Conservation (phyloP, 2,888 invertebrate species). For the Alviniconcha strummeri region DNA sequence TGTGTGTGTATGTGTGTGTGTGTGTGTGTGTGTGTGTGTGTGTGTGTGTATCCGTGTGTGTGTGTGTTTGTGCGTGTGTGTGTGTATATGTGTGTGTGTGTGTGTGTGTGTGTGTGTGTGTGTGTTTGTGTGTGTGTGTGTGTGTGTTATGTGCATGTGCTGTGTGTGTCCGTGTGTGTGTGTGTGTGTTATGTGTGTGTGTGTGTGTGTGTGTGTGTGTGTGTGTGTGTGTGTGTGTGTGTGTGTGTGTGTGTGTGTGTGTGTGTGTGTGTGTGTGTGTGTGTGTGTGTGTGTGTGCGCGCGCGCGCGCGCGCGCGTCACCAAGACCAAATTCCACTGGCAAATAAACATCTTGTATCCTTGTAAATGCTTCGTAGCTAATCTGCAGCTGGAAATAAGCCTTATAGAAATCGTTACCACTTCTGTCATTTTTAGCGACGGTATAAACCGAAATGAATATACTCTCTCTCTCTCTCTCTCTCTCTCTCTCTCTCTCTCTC, state of each 20-base stretch:
- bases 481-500: constrained; percentile 15
- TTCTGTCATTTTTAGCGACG: too few relatives aligned
- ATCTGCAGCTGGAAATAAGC: too few relatives aligned
- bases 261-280: neutral
- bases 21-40: too few relatives aligned
- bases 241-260: neutral
- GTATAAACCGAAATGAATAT: neutral
- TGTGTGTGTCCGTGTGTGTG: neutral
- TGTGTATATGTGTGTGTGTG: neutral
- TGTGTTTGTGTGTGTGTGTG: neutral
- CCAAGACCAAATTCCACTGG: too few relatives aligned
- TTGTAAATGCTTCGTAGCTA: too few relatives aligned
- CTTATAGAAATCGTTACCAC: too few relatives aligned
- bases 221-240: neutral
- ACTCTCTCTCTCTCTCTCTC: neutral
- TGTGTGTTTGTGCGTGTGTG: too few relatives aligned
- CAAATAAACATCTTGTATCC: too few relatives aligned
- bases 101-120: neutral
- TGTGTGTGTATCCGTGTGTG: too few relatives aligned
- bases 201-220: too few relatives aligned
- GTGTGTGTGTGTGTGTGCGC: neutral
- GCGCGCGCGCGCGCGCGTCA: neutral
- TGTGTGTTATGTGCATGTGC: neutral
- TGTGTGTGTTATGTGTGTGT: neutral
- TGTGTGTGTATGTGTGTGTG: neutral